Evolutionary conservation across 92 coral and sea anemone species (phyloP), one percentile per base, ranked within the genome.

Genomic region (Zoanthus sansibaricus): DNA sequence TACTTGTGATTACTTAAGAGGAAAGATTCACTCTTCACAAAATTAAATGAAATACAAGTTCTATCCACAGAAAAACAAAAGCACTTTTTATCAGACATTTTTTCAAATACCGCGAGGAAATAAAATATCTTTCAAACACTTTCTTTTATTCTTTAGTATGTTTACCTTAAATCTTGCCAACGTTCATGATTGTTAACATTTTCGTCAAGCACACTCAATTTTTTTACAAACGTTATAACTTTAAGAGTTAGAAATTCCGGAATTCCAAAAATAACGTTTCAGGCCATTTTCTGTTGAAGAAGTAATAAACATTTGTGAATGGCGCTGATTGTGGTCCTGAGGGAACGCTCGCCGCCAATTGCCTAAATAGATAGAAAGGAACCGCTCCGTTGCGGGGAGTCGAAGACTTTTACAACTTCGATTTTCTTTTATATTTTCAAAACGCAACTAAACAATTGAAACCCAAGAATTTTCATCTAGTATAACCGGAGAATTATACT

Each of bases 381-480:
- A 66, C 85, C 85, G 85, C 85, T 20, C 54, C 85, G 45, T 64
- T 21, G 85, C 85, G 85, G 85, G 85, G 75, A 66, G 85, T 68
- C 85, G 9, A 20, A 20, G 58, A 80, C 54, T 47, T 42, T 7
- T 49, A 25, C 44, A 45, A 9, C 44, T 46, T 80, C 75, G 9
- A 46, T 18, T 64, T 66, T 46, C 62, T 21, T n/a, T 80, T 47
- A 75, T 84, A 75, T 46, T 77, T 75, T 54, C 78, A 52, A 59
- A 91, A 88, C 88, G 94, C 78, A 91, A 88, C 87, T 91, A 91
- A 83, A 56, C 91, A 88, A 87, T 85, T 91, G 89, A 8, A 46
- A 20, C 66, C 12, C 42, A 46, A 46, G 20, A 44, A 69, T 47
- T 80, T 89, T 86, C 83, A 80, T 72, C 68, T 72, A 30, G 73